phyloP scores from a whole-genome alignment of 2,888 invertebrate genomes.

The Tipula helvola region DNA sequence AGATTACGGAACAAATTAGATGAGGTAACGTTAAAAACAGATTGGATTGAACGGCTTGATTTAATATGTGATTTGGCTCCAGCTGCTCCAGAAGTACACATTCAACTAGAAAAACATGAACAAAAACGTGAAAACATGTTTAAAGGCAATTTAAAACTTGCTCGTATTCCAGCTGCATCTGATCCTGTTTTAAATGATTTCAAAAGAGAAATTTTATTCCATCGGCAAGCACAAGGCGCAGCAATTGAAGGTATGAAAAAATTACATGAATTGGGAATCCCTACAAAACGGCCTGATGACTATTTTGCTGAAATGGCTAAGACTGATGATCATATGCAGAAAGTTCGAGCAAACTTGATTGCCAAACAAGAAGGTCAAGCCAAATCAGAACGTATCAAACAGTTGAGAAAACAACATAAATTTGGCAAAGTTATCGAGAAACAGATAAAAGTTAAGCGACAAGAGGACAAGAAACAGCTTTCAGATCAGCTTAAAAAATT shows the following conservation, averaged over 20 bases:
- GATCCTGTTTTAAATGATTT: conserved; percentile 85
- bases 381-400: conserved; percentile 78
- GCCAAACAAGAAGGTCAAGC: conserved; percentile 76
- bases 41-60: conserved; percentile 82
- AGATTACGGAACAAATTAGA: conserved; percentile 56
- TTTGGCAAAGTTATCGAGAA: conserved; percentile 82
- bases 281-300: conserved; percentile 81
- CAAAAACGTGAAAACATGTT: conserved; percentile 50
- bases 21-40: conserved; percentile 56
- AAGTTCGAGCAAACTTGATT: conserved; percentile 70
- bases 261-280: conserved; percentile 60
- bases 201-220: conserved; percentile 76
- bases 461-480: conserved; percentile 84
- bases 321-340: conserved; percentile 94
- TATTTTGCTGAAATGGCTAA: conserved; percentile 99
- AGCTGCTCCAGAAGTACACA: conserved; percentile 69
- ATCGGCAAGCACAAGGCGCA: conserved; percentile 78
- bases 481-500: conserved; percentile 88
- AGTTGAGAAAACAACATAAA: conserved; percentile 81
- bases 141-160: conserved; percentile 57
- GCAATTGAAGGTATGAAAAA: conserved; percentile 67
- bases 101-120: conserved; percentile 64
- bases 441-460: conserved; percentile 71
- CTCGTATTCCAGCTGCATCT: conserved; percentile 47
- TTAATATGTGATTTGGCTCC: conserved; percentile 64